These are phyloP conservation scores for Mionectes macconnelli DNA, from an alignment of 2,113 vertebrate genomes.

Conservation along the genomic window DNA sequence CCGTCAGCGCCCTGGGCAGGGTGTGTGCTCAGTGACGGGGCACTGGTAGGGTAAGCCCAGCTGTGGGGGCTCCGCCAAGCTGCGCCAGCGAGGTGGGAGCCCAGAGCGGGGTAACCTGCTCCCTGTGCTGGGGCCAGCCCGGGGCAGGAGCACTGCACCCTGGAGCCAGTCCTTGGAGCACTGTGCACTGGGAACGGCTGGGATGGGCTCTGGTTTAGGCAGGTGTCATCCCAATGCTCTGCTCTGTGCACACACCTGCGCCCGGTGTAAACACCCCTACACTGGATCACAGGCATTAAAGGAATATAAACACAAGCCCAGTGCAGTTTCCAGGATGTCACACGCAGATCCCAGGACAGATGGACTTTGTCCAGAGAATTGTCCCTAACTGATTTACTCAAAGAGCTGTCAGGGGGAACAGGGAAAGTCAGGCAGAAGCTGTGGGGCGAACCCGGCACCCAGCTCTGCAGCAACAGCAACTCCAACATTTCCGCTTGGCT, in stretches of 20 bases:
- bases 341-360: fast-evolving
- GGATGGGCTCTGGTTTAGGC: too few relatives aligned
- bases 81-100: too few relatives aligned
- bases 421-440: neutral
- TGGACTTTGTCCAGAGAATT: neutral
- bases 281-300: neutral
- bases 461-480: neutral
- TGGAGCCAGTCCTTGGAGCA: neutral
- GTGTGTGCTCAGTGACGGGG: fast-evolving
- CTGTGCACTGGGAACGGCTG: neutral
- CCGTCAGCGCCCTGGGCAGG: too few relatives aligned
- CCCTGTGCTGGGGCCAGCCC: too few relatives aligned
- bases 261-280: neutral
- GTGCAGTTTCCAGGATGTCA: neutral
- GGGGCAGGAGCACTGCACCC: too few relatives aligned
- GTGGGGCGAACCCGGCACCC: neutral
- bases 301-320: neutral
- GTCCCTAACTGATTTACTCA: neutral
- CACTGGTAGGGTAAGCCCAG: fast-evolving
- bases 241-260: fast-evolving
- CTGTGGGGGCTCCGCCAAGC: neutral
- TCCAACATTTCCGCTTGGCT: neutral
- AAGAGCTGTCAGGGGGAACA: neutral
- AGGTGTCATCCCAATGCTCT: neutral
- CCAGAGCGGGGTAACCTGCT: neutral